These are phyloP conservation scores for Furcifer pardalis DNA, from an alignment of 2,797 vertebrate genomes.

Conservation along the genomic window DNA sequence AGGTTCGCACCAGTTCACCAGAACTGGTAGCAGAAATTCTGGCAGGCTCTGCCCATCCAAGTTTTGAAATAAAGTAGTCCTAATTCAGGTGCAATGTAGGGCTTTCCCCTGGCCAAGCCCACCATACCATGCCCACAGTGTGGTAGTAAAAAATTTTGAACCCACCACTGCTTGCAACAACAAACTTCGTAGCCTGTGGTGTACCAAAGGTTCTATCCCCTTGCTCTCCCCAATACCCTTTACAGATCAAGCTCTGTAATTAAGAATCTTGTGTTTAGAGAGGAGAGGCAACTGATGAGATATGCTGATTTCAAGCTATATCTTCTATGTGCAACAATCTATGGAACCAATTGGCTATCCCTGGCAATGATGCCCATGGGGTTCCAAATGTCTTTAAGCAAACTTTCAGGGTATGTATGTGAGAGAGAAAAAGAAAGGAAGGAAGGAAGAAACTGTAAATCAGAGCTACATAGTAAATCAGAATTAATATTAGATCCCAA, in stretches of 20 bases:
- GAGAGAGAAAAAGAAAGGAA: neutral
- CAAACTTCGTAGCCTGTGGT: neutral
- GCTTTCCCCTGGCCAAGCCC: no score
- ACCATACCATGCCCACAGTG: no score
- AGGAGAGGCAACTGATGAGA: neutral
- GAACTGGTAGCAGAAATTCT: no score
- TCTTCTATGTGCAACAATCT: neutral
- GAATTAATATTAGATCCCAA: slow-evolving; percentile 23
- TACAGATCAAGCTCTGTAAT: neutral
- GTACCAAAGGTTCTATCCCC: no score
- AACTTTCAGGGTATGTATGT: no score
- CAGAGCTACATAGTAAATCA: slow-evolving; percentile 22
- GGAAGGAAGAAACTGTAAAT: neutral
- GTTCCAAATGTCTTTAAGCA: slow-evolving; percentile 6
- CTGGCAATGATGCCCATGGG: neutral
- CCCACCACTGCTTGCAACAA: no score
- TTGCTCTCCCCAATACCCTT: neutral
- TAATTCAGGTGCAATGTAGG: no score
- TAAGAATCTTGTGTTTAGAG: neutral
- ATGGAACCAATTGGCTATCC: neutral
- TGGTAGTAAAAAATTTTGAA: no score
- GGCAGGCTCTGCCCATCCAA: no score
- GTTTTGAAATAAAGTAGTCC: no score
- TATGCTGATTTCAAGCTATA: neutral
- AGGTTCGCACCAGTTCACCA: no score